These are phyloP conservation scores for Hephaestus fuliginosus DNA, from an alignment of 2,797 vertebrate genomes.

Conservation along the genomic window DNA sequence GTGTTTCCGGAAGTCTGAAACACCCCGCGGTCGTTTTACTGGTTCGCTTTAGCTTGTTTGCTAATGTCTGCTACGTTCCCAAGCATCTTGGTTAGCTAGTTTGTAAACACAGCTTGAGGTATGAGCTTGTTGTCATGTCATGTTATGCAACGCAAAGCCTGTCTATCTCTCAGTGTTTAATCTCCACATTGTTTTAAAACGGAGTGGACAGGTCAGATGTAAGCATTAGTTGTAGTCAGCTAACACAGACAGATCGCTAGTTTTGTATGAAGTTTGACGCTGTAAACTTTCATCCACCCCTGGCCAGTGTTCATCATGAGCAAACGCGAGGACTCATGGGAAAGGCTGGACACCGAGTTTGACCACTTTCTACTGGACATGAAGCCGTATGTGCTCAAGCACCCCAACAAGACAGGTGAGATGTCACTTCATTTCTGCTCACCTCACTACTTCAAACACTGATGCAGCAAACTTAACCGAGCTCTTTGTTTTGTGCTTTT, in stretches of 20 bases:
- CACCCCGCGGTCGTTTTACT: not conserved
- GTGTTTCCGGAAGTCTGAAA: not conserved
- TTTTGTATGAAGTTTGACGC: too few species aligned
- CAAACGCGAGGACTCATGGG: slow-evolving; percentile 85
- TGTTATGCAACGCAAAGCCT: not conserved
- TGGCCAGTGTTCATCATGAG: slow-evolving; percentile 80
- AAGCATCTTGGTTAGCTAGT: not conserved
- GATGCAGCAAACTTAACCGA: not conserved
- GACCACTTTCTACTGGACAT: slow-evolving; percentile 92
- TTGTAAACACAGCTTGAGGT: not conserved
- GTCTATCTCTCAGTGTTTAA: not conserved
- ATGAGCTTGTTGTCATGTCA: not conserved
- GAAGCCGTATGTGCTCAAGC: slow-evolving; percentile 93
- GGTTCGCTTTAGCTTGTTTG: slow-evolving; percentile 29
- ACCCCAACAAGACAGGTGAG: slow-evolving; percentile 89
- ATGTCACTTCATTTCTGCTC: not conserved
- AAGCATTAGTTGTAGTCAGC: not conserved
- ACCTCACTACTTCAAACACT: not conserved
- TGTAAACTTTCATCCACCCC: too few species aligned
- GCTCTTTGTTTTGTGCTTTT: not conserved
- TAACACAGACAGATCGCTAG: not conserved
- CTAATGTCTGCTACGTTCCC: slow-evolving; percentile 20
- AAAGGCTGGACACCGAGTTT: slow-evolving; percentile 91
- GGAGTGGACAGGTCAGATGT: not conserved
- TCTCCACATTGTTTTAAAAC: not conserved